Conservation (phyloP, 2,113 vertebrate species). For the Marcusenius ussheri region DNA sequence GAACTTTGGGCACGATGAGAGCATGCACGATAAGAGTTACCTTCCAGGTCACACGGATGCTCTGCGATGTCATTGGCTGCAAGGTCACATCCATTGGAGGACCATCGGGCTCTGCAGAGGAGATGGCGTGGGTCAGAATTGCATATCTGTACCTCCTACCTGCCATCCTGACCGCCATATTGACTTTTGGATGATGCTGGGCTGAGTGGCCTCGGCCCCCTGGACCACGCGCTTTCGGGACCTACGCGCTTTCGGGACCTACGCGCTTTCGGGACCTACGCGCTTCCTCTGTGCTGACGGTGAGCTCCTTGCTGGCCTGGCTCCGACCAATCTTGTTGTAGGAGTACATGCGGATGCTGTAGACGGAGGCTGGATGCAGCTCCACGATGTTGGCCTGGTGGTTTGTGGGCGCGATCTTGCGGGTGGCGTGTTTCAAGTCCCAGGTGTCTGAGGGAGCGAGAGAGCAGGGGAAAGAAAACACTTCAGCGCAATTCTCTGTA, state of each 20-base stretch:
- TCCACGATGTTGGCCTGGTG: conserved; percentile 98
- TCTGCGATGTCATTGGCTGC: conserved; percentile 90
- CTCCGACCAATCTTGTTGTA: conserved; percentile 95
- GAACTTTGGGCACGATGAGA: neutral
- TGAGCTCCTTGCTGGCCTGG: conserved; percentile 93
- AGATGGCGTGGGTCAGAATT: neutral
- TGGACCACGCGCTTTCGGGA: conserved; percentile 68
- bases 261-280: conserved; percentile 57
- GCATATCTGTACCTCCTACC: too few relatives aligned
- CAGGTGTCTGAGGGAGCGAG: conserved; percentile 73
- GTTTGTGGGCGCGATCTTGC: conserved; percentile 94
- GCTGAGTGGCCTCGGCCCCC: neutral
- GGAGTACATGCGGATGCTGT: conserved; percentile 97
- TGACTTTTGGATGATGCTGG: neutral
- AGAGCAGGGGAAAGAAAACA: neutral
- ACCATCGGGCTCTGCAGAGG: conserved; percentile 78
- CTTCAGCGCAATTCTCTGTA: neutral
- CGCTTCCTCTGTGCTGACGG: conserved; percentile 92
- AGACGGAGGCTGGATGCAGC: conserved; percentile 87
- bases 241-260: conserved; percentile 71
- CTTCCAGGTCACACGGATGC: conserved; percentile 98
- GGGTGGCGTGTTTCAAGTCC: conserved; percentile 92
- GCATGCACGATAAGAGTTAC: conserved; percentile 46
- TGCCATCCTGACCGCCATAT: neutral
- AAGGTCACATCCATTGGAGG: conserved; percentile 92